Base-by-base conservation (phyloP, 2,888 invertebrate genomes). In the Ornithoptera alexandrae region DNA sequence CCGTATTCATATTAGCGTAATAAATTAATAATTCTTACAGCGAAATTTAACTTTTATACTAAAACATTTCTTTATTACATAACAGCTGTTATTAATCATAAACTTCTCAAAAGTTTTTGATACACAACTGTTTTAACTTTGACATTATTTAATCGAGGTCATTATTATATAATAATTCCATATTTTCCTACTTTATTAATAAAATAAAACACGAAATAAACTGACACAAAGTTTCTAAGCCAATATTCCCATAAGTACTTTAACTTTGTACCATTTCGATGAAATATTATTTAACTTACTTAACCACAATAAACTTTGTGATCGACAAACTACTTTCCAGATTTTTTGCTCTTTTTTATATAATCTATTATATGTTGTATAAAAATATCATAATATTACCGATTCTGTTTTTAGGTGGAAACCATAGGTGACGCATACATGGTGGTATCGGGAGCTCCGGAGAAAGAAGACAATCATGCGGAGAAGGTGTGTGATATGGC, bases 381-480 rank as follows among this genome's bases (percentile, higher is more conserved):
- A 15, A 7, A 7, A 50, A 30, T 30, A 30, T 3, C 30, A 30
- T 30, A 30, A 39, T 39, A 50, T 1, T 2, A 5, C 1, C 18
- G 5, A 17, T 50, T 50, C 0, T 50, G 50, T 50, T 50, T 36
- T 8, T 42, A 98, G 97, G 97, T 98, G 57, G 99, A 99, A 91
- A 99, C 99, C 0, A 98, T 99, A 76, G 98, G 99, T 0, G 99
- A 99, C 83, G 99, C 99, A 0, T 99, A 99, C 85, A 98, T 99
- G 98, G 98, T 98, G 0, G 99, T 98, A 0, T 97, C 98, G 0
- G 99, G 99, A 0, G 98, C 98, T 0, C 98, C 98, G 0, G 97
- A 97, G 76, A 96, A 96, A 78, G 97, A 97, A 81, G 94, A 94
- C 66, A 97, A 97, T 81, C 99, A 99, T 83, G 98, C 98, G 0